phyloP scores from a whole-genome alignment of 2,797 vertebrate species.

The Malacoctenus gilli region DNA sequence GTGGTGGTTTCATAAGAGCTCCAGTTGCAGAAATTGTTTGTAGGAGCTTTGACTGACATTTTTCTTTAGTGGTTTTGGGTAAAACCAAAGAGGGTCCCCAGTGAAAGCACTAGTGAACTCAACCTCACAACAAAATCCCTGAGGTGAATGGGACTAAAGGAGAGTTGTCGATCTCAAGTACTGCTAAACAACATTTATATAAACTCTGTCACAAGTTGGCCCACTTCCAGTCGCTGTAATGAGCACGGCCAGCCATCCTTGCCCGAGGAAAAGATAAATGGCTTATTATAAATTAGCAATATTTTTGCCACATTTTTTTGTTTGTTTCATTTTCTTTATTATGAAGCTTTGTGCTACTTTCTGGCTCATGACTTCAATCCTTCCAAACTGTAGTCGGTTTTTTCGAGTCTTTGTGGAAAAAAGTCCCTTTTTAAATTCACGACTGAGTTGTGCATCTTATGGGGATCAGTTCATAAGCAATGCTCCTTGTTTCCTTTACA shows the following conservation, averaged over 20 bases:
- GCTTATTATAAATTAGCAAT: slow-evolving; percentile 3
- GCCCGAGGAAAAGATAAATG: slow-evolving; percentile 19
- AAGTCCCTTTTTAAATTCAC: no score
- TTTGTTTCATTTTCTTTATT: slow-evolving; percentile 23
- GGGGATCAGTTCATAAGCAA: neutral
- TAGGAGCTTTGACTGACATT: no score
- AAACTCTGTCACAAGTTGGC: slow-evolving; percentile 18
- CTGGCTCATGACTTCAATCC: slow-evolving; percentile 5
- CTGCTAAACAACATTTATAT: slow-evolving; percentile 10
- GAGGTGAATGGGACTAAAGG: neutral
- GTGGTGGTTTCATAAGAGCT: no score
- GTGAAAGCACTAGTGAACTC: no score
- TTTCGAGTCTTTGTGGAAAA: slow-evolving; percentile 1
- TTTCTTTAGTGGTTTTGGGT: no score
- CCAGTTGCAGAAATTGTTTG: no score
- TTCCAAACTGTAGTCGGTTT: slow-evolving; percentile 3
- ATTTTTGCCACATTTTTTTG: neutral
- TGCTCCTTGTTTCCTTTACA: no score
- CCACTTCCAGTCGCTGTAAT: slow-evolving; percentile 33
- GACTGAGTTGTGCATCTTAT: neutral
- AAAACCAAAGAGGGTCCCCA: no score
- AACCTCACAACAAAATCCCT: no score
- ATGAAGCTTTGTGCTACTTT: slow-evolving; percentile 7
- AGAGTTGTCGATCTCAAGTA: no score
- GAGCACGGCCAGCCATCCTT: slow-evolving; percentile 20